These are phyloP conservation scores for Champsocephalus gunnari DNA, from an alignment of 2,797 vertebrate genomes.

Conservation along the genomic window DNA sequence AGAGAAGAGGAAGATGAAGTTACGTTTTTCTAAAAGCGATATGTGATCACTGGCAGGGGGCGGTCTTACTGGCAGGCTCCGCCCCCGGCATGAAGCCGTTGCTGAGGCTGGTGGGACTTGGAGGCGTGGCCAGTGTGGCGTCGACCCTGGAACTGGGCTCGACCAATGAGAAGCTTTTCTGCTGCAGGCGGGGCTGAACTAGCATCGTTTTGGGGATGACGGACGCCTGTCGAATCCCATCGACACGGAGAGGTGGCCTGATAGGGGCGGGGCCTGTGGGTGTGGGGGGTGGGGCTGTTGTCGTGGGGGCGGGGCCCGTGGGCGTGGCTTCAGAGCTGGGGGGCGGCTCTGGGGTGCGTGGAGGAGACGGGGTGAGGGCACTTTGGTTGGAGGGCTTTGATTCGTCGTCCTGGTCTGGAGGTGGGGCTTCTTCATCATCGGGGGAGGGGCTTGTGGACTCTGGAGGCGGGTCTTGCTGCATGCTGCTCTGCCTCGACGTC, in stretches of 20 bases:
- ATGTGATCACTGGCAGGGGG: constrained; percentile 78
- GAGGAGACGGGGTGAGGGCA: constrained; percentile 44
- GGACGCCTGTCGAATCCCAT: constrained; percentile 75
- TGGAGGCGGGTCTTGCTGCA: constrained; percentile 75
- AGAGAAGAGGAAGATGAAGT: constrained; percentile 3
- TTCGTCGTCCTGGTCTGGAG: constrained; percentile 25
- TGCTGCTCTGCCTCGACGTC: constrained; percentile 76
- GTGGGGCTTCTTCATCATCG: constrained; percentile 37
- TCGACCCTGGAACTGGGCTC: constrained; percentile 55
- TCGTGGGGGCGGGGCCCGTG: constrained; percentile 31
- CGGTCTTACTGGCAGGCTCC: constrained; percentile 69
- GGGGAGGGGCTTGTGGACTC: constrained; percentile 62
- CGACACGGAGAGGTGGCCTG: constrained; percentile 80
- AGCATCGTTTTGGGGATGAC: constrained; percentile 71
- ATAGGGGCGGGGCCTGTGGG: constrained; percentile 40
- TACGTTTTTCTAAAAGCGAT: background rate
- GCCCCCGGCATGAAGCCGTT: constrained; percentile 77
- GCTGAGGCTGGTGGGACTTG: constrained; percentile 79
- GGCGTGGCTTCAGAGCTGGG: constrained; percentile 21
- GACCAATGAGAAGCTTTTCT: constrained; percentile 78
- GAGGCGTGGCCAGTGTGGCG: constrained; percentile 49
- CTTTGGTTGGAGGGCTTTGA: constrained; percentile 38
- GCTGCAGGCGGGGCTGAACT: constrained; percentile 71
- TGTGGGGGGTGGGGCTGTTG: constrained; percentile 15
- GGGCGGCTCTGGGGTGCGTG: constrained; percentile 61